phyloP scores from a whole-genome alignment of 2,113 vertebrate species.

The Lophochroa leadbeateri region DNA sequence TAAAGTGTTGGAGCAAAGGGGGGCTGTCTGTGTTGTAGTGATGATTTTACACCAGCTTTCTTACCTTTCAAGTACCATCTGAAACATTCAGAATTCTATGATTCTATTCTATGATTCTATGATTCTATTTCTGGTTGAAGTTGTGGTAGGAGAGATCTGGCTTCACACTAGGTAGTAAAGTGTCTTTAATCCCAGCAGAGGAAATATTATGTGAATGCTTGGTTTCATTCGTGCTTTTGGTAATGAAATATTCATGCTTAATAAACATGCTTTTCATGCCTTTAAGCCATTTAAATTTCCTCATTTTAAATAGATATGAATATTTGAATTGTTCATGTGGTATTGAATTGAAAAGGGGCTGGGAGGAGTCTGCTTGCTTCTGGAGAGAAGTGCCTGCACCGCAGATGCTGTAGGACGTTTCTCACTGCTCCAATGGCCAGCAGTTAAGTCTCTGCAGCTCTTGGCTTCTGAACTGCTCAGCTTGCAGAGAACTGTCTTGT shows the following conservation, averaged over 20 bases:
- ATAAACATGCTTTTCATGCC: slow-evolving; percentile 33
- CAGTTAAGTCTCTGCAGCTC: not conserved
- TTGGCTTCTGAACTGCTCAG: not conserved
- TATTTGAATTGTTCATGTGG: not conserved
- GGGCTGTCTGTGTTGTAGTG: rapidly evolving
- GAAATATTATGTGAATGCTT: not conserved
- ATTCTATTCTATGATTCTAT: too few species aligned
- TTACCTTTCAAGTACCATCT: not conserved
- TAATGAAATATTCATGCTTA: slow-evolving; percentile 24
- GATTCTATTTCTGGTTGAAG: not conserved
- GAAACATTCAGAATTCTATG: not conserved
- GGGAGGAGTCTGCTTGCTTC: not conserved
- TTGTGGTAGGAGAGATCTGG: not conserved
- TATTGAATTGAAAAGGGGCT: not conserved
- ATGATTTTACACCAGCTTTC: not conserved
- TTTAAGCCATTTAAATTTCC: slow-evolving; percentile 33
- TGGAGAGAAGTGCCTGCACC: not conserved
- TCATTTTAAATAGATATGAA: not conserved
- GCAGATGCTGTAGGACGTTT: rapidly evolving
- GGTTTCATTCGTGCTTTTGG: not conserved
- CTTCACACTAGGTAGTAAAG: not conserved
- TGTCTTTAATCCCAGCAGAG: not conserved
- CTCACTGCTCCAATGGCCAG: not conserved
- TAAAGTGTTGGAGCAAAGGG: not conserved
- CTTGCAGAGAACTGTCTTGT: not conserved